These are phyloP conservation scores for Tapera naevia DNA, from an alignment of 2,797 vertebrate species.

Conservation along the genomic window DNA sequence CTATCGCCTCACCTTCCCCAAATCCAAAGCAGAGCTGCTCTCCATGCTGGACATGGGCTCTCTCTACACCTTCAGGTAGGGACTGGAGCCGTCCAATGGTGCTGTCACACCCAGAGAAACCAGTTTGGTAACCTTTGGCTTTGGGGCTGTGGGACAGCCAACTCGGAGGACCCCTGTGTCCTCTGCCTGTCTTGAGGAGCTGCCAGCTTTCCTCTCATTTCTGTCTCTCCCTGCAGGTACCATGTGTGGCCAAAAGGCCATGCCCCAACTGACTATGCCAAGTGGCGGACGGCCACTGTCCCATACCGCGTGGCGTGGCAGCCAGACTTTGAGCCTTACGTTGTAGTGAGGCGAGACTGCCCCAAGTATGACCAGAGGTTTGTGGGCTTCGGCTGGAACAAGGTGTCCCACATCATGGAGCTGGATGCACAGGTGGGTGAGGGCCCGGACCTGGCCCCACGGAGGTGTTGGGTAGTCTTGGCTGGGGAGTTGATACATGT, in stretches of 20 bases:
- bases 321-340: conserved; percentile 92
- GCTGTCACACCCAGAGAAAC: neutral
- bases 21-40: conserved; percentile 94
- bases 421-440: conserved; percentile 90
- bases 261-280: conserved; percentile 90
- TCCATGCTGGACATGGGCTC: conserved; percentile 94
- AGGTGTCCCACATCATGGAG: conserved; percentile 94
- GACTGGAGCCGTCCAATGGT: neutral
- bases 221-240: conserved; percentile 76
- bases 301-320: conserved; percentile 92
- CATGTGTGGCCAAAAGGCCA: conserved; percentile 95
- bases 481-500: fast-evolving
- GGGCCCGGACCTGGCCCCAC: neutral
- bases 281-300: conserved; percentile 90
- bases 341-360: conserved; percentile 91
- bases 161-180: neutral
- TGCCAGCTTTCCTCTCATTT: neutral
- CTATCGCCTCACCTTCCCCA: conserved; percentile 91
- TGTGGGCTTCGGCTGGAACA: conserved; percentile 97
- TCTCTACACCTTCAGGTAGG: conserved; percentile 95
- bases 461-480: neutral
- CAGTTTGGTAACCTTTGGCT: neutral
- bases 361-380: conserved; percentile 94
- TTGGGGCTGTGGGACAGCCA: neutral
- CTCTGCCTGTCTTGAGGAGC: neutral